Percentiles rank a stretch among this genome's conserved stretches.
Conservation (phyloP, 1,140 invertebrate genomes). For the Diuraphis noxia region DNA sequence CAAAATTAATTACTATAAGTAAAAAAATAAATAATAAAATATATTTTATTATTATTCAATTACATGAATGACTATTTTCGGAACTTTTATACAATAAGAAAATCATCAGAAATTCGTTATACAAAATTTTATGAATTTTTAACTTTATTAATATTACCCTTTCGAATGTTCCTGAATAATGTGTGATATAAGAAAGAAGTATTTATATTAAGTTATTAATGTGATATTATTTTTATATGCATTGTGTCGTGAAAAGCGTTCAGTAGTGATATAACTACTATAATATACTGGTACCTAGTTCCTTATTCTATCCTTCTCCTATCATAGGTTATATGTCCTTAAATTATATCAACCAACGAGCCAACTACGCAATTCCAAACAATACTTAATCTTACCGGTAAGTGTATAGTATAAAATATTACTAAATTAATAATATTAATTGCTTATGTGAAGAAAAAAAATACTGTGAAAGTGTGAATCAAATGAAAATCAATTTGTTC, state of each 20-base stretch:
- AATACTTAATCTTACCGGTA: not conserved
- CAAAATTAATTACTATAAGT: not conserved
- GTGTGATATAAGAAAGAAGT: constrained; percentile 48
- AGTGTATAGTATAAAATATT: constrained; percentile 19
- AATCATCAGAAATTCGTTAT: constrained; percentile 32
- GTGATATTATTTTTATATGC: constrained; percentile 50
- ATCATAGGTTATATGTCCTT: not conserved
- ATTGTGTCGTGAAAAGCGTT: not conserved
- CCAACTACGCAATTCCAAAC: not conserved
- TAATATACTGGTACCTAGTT: constrained; percentile 11
- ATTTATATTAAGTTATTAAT: constrained; percentile 22
- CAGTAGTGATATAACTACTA: not conserved
- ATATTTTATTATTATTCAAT: constrained; percentile 32
- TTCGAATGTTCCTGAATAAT: constrained; percentile 41
- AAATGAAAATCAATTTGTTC: not conserved
- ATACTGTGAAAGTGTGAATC: not conserved
- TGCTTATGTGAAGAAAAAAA: not conserved
- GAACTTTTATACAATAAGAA: constrained; percentile 24
- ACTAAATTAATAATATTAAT: not conserved
- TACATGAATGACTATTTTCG: constrained; percentile 18
- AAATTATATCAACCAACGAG: not conserved
- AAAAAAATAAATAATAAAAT: not conserved
- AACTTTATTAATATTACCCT: constrained; percentile 9
- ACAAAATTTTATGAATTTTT: constrained; percentile 19
- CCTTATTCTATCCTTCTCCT: constrained; percentile 13